Evolutionary conservation across 1,140 invertebrate genomes (phyloP).

Genomic region (Lepidotrigona ventralis): DNA sequence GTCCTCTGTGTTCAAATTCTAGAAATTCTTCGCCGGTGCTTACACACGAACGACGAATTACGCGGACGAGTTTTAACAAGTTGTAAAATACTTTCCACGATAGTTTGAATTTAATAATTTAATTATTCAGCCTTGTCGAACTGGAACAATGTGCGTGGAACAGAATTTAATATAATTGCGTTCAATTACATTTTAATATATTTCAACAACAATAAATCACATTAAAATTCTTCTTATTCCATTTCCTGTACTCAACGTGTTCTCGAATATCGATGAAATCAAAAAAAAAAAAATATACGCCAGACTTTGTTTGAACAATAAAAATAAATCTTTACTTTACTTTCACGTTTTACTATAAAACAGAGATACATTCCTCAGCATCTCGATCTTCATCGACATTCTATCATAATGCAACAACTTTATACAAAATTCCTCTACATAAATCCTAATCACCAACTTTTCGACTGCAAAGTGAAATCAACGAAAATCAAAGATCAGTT

Average conservation of each 20-base stretch:
- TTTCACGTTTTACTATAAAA: neutral
- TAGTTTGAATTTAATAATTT: constrained; percentile 5
- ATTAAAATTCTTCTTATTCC: neutral
- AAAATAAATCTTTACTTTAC: neutral
- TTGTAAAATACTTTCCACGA: neutral
- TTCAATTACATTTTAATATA: neutral
- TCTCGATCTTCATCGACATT: no score
- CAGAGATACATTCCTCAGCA: no score
- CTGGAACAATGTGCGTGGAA: neutral
- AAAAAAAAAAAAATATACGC: neutral
- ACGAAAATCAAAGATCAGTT: no score
- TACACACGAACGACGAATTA: neutral
- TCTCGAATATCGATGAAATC: neutral
- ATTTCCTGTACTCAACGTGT: neutral
- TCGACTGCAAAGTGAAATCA: no score
- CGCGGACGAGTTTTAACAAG: neutral
- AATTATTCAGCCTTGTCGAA: neutral
- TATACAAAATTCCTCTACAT: neutral
- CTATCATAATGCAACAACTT: neutral
- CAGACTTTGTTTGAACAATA: neutral
- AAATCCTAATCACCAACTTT: neutral
- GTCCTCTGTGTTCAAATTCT: neutral
- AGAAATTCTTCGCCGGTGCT: neutral
- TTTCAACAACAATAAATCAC: neutral
- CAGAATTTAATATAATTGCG: neutral